Base-by-base conservation (phyloP, 2,113 vertebrate genomes). In the Triplophysa siluroides region DNA sequence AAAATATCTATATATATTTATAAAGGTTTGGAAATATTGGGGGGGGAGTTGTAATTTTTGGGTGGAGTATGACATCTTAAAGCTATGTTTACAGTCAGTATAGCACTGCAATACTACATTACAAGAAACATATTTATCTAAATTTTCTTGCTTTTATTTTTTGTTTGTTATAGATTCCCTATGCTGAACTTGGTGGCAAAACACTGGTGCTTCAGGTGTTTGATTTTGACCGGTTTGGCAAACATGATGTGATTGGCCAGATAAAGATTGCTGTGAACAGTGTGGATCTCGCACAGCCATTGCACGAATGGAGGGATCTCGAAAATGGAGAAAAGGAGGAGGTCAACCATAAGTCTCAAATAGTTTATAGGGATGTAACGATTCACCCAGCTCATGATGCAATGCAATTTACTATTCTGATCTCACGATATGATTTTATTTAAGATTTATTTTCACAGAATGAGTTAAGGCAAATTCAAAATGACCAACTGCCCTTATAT, bases 161-260 rank as follows among this genome's bases (percentile, higher is more conserved):
- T 16, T 21, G 38, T 45, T 10, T 54, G 41, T 62, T 78, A 43
- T 79, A 96, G 96, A 92, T 97, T 23, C 95, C 96, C 0, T 97
- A 97, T 26, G 93, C 95, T 78, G 96, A 96, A 85, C 86, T 97
- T 69, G 96, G 96, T 1, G 96, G 95, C 33, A 95, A 95, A 85
- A 93, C 91, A 16, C 88, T 97, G 81, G 91, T 97, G 81, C 90
- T 97, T 90, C 91, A 95, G 0, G 95, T 96, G 76, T 97, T 93
- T 68, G 96, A 97, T 88, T 97, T 96, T 74, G 96, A 97, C 79
- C 94, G 96, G 26, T 97, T 97, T 88, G 96, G 95, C 69, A 96
- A 96, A 72, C 95, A 97, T 2, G 96, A 97, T 21, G 93, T 94
- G 82, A 97, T 97, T 0, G 96, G 96, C 1, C 95, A 96, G 84